Conservation (phyloP, 2,797 vertebrate genomes). For the Lithobates pipiens region DNA sequence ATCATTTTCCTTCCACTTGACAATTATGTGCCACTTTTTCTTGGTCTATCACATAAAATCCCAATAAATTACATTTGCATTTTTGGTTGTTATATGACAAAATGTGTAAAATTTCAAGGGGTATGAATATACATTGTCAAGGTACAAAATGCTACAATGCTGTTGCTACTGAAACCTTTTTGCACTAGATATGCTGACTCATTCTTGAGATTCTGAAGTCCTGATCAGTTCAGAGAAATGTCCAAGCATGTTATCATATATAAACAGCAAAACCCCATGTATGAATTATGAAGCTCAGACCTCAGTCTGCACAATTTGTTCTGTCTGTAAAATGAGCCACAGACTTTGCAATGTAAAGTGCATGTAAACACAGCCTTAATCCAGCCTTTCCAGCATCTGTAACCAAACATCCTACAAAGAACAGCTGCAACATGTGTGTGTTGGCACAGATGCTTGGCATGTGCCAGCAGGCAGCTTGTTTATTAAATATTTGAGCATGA, state of each 20-base stretch:
- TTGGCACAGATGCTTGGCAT: slow-evolving; percentile 64
- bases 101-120: no score
- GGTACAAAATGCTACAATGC: neutral
- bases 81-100: no score
- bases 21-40: no score
- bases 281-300: neutral
- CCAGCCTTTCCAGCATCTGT: slow-evolving; percentile 52
- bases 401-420: slow-evolving; percentile 2
- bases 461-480: slow-evolving; percentile 63
- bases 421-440: slow-evolving; percentile 61
- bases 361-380: slow-evolving; percentile 51
- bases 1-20: no score
- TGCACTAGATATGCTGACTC: neutral
- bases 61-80: no score
- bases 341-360: slow-evolving; percentile 35
- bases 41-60: no score
- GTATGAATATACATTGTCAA: no score
- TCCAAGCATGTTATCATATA: neutral
- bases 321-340: slow-evolving; percentile 30
- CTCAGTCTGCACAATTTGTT: slow-evolving; percentile 36
- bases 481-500: slow-evolving; percentile 63
- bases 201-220: neutral
- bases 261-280: neutral
- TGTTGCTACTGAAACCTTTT: neutral
- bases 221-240: neutral